Conservation (phyloP, 2,113 vertebrate genomes). For the Phaetusa simplex region DNA sequence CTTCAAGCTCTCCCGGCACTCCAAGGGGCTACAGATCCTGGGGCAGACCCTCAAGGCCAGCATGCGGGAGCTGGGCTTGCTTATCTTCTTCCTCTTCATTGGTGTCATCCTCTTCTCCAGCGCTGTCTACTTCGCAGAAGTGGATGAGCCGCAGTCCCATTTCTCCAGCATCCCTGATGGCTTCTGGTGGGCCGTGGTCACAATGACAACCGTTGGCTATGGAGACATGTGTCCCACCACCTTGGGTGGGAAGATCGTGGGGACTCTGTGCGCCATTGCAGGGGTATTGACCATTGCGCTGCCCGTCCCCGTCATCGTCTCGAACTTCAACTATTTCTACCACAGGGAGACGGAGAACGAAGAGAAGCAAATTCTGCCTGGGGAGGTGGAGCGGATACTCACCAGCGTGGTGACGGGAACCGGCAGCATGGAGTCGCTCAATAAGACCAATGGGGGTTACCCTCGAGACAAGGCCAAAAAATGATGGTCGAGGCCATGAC, state of each 20-base stretch:
- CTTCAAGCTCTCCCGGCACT: constrained; percentile 96
- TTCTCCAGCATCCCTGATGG: constrained; percentile 97
- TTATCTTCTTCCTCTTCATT: constrained; percentile 98
- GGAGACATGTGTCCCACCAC: constrained; percentile 97
- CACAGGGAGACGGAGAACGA: constrained; percentile 93
- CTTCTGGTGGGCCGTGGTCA: constrained; percentile 99
- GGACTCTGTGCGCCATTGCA: constrained; percentile 93
- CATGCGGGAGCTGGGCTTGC: constrained; percentile 92
- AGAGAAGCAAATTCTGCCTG: constrained; percentile 81
- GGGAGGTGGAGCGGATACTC: constrained; percentile 74
- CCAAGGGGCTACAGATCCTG: constrained; percentile 96
- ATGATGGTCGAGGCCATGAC: background rate
- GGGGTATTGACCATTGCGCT: constrained; percentile 95
- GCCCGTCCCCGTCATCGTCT: constrained; percentile 97
- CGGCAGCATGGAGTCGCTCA: constrained; percentile 83
- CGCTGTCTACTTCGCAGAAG: constrained; percentile 94
- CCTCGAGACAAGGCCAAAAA: constrained; percentile 78
- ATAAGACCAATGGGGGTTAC: constrained; percentile 82
- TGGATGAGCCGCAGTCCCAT: constrained; percentile 91
- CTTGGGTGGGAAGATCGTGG: constrained; percentile 91
- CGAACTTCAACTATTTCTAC: constrained; percentile 99
- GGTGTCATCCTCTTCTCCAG: constrained; percentile 98
- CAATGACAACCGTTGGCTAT: constrained; percentile 98
- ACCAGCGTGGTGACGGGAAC: constrained; percentile 46
- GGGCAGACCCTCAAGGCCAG: constrained; percentile 97